These are phyloP conservation scores for Vollenhovia emeryi DNA, from an alignment of 1,140 invertebrate genomes.

Conservation along the genomic window DNA sequence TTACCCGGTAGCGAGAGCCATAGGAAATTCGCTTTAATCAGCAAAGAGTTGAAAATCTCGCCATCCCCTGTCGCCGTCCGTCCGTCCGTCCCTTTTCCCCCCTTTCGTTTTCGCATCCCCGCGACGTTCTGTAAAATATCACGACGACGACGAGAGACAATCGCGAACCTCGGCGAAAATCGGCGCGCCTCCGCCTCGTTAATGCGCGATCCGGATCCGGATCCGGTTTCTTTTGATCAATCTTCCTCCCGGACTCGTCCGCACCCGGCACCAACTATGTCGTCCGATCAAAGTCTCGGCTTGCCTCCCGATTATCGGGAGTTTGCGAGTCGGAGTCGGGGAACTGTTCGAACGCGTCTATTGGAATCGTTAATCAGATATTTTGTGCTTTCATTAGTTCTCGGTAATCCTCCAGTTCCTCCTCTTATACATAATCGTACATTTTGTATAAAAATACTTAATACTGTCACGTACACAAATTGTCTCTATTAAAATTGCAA, in stretches of 20 bases:
- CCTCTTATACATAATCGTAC: not conserved
- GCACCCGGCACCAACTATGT: slow-evolving; percentile 15
- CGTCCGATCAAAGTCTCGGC: slow-evolving; percentile 62
- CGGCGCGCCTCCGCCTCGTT: slow-evolving; percentile 58
- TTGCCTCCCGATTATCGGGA: slow-evolving; percentile 66
- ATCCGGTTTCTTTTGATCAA: slow-evolving; percentile 74
- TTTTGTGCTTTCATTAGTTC: slow-evolving; percentile 38
- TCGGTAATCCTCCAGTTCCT: not conserved
- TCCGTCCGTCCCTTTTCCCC: not conserved
- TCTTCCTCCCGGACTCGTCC: slow-evolving; percentile 27
- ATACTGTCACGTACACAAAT: not conserved
- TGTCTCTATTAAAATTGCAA: not conserved
- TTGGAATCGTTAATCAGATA: slow-evolving; percentile 37
- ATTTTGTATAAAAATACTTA: slow-evolving; percentile 6
- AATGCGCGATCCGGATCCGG: slow-evolving; percentile 62
- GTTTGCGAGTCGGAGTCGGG: slow-evolving; percentile 25
- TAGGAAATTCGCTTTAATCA: slow-evolving; percentile 74
- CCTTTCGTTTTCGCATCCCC: not conserved
- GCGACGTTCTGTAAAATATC: slow-evolving; percentile 46
- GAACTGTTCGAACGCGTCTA: slow-evolving; percentile 19
- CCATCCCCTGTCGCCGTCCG: slow-evolving; percentile 1
- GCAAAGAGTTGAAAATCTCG: slow-evolving; percentile 70
- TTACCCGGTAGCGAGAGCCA: slow-evolving; percentile 65
- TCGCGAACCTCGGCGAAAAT: slow-evolving; percentile 56
- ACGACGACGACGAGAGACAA: slow-evolving; percentile 54